Conservation (phyloP, 2,888 invertebrate genomes). For the Pinctada fucata region DNA sequence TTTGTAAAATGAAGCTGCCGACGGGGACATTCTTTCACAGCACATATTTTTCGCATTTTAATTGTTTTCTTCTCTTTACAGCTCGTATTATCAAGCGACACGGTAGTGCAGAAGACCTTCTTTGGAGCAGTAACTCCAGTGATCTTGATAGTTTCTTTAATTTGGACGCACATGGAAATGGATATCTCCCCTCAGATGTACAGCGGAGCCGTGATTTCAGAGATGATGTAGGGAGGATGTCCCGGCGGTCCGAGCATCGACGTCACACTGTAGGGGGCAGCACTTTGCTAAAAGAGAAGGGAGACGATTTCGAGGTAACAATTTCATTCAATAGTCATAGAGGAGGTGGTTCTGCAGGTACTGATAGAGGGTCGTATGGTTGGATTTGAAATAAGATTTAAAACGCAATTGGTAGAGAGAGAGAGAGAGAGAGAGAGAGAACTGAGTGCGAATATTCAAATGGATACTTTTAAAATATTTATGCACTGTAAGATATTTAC, state of each 20-base stretch:
- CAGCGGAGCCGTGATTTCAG: not conserved
- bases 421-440: constrained; percentile 20
- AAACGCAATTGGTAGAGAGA: not conserved
- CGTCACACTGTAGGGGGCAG: constrained; percentile 19
- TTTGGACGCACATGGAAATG: not conserved
- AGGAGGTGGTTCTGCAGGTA: not conserved
- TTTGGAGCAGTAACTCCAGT: not conserved
- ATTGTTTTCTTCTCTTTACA: too few species aligned
- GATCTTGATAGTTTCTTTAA: not conserved
- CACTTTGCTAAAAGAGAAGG: constrained; percentile 6
- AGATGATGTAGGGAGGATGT: constrained; percentile 1
- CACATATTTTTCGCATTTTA: too few species aligned
- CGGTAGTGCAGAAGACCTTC: constrained; percentile 16
- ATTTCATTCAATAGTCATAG: constrained; percentile 22
- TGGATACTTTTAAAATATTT: not conserved
- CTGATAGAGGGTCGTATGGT: constrained; percentile 11
- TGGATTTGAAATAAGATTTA: not conserved
- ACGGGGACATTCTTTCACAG: too few species aligned
- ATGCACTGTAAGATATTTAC: too few species aligned
- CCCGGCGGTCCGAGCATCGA: constrained; percentile 6
- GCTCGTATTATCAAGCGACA: not conserved
- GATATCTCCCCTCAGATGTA: not conserved
- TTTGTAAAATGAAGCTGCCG: too few species aligned
- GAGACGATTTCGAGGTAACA: constrained; percentile 29
- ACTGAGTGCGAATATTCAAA: not conserved